A percentile compares a stretch with the other conserved stretches of the same genome.
These are phyloP conservation scores for Drosophila azteca DNA, from an alignment of 1,140 invertebrate genomes.

Conservation along the genomic window DNA sequence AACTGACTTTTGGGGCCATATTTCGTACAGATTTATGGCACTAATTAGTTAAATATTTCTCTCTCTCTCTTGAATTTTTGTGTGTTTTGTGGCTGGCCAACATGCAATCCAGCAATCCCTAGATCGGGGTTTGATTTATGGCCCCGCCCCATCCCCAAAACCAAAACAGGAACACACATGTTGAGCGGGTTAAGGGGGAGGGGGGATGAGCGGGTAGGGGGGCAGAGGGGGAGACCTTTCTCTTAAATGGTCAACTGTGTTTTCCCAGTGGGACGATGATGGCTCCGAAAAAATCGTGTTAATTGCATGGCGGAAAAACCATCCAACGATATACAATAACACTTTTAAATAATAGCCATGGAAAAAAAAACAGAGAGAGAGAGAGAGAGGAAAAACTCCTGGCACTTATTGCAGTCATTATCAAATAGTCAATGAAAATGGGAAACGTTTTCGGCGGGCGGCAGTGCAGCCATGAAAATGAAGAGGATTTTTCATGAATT, in stretches of 20 bases:
- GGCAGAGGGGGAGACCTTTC: constrained; percentile 17
- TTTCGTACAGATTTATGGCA: constrained; percentile 66
- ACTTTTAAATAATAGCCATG: constrained; percentile 17
- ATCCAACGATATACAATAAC: constrained; percentile 40
- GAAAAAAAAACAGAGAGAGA: neutral
- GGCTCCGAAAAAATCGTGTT: constrained; percentile 28
- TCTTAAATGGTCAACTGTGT: constrained; percentile 17
- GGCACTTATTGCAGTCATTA: constrained; percentile 11
- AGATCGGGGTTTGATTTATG: constrained; percentile 55
- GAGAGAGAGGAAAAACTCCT: neutral
- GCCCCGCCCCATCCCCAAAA: neutral
- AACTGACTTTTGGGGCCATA: constrained; percentile 34
- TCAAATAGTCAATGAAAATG: constrained; percentile 14
- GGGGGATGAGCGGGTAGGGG: no score
- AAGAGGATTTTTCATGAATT: no score
- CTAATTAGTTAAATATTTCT: constrained; percentile 69
- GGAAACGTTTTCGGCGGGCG: no score
- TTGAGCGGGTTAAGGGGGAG: constrained; percentile 1
- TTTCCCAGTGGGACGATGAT: constrained; percentile 18
- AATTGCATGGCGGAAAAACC: constrained; percentile 38
- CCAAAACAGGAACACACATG: constrained; percentile 18
- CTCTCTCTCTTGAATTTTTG: neutral
- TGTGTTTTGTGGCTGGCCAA: constrained; percentile 52
- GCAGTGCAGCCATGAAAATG: no score
- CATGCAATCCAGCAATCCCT: constrained; percentile 66